Evolutionary conservation across 2,888 invertebrate species (phyloP).

Genomic region (Rhingia campestris): DNA sequence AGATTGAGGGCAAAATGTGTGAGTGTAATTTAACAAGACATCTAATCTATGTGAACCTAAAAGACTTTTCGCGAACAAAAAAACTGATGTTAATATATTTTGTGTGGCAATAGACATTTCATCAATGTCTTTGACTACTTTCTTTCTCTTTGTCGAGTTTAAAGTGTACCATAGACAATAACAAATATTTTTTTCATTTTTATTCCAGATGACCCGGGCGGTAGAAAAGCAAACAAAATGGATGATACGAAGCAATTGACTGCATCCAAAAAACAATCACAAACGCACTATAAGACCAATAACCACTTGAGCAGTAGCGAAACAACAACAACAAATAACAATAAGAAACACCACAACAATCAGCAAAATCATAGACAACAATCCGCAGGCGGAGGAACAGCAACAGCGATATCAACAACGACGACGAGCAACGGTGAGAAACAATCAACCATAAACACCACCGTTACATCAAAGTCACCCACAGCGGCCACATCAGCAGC

Average conservation of each 20-base stretch:
- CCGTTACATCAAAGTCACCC: conserved; percentile 68
- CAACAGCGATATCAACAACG: conserved; percentile 59
- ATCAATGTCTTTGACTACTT: too few relatives aligned
- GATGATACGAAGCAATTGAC: conserved; percentile 78
- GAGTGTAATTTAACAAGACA: too few relatives aligned
- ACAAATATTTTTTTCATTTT: conserved; percentile 19
- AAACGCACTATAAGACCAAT: conserved; percentile 64
- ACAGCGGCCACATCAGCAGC: conserved; percentile 71
- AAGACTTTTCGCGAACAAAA: too few relatives aligned
- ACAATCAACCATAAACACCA: conserved; percentile 62
- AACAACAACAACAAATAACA: conserved; percentile 74
- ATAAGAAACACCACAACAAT: conserved; percentile 67
- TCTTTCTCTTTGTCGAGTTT: not conserved
- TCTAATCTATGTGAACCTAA: too few relatives aligned
- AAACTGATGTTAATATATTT: too few relatives aligned
- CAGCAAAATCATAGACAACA: conserved; percentile 74
- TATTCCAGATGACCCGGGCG: conserved; percentile 81
- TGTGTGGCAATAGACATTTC: too few relatives aligned
- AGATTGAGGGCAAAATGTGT: too few relatives aligned
- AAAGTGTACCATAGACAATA: not conserved
- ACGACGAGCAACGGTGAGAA: conserved; percentile 62
- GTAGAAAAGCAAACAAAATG: conserved; percentile 79
- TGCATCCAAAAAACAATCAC: conserved; percentile 66
- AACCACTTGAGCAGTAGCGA: conserved; percentile 64
- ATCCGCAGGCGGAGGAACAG: conserved; percentile 71